These are phyloP conservation scores for Muricea muricata DNA, from an alignment of 92 coral and sea anemone genomes.

Conservation along the genomic window DNA sequence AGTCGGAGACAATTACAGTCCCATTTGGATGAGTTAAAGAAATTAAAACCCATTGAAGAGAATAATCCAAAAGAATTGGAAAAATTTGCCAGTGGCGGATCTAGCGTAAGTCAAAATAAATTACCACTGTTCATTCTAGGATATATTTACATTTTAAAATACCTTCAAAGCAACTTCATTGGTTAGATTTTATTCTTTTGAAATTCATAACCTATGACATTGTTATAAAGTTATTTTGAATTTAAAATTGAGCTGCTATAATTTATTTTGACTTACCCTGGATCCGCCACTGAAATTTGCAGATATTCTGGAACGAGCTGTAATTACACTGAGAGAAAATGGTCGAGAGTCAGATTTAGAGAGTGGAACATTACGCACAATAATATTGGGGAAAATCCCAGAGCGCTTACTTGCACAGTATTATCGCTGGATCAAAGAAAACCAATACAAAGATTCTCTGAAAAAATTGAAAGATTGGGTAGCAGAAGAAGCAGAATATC, in stretches of 20 bases:
- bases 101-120: no score
- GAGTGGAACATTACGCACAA: not conserved
- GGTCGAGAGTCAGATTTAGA: conserved; percentile 35
- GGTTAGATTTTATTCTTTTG: no score
- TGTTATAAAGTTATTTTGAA: no score
- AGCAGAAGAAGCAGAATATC: conserved; percentile 69
- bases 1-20: conserved; percentile 62
- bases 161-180: no score
- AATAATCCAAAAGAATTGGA: conserved; percentile 58
- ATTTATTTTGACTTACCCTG: no score
- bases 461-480: conserved; percentile 65
- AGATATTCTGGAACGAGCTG: conserved; percentile 20
- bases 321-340: not conserved
- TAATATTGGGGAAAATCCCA: no score
- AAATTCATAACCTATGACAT: no score
- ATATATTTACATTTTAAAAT: no score
- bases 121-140: no score
- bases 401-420: conserved; percentile 55
- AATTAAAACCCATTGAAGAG: conserved; percentile 54
- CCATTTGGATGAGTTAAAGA: conserved; percentile 61
- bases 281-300: no score
- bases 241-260: no score
- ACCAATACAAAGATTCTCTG: conserved; percentile 48
- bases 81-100: conserved; percentile 53
- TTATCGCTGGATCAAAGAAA: conserved; percentile 50